phyloP scores from a whole-genome alignment of 2,797 vertebrate genomes.

The Clarias platycephalus region DNA sequence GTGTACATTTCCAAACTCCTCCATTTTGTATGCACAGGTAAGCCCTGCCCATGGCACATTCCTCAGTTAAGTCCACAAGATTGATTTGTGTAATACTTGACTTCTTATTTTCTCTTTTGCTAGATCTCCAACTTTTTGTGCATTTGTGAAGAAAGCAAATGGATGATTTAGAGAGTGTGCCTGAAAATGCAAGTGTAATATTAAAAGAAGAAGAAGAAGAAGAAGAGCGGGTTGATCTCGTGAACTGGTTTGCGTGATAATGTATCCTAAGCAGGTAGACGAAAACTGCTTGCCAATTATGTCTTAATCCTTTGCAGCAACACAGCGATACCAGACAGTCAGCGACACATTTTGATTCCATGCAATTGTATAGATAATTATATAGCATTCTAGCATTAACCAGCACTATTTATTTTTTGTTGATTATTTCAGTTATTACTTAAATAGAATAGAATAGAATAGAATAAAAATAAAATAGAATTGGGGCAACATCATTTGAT shows the following conservation, averaged over 20 bases:
- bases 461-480: background rate
- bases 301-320: conserved; percentile 4
- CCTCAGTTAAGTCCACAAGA: conserved; percentile 47
- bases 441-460: background rate
- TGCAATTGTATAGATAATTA: background rate
- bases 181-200: background rate
- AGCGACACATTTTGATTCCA: background rate
- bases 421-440: background rate
- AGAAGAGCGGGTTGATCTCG: background rate
- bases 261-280: background rate
- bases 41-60: conserved; percentile 65
- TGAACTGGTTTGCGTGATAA: background rate
- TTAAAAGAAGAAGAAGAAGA: background rate
- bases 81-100: conserved; percentile 46
- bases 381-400: background rate
- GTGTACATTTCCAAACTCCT: conserved; percentile 20
- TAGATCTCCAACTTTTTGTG: background rate
- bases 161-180: background rate
- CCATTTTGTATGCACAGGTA: conserved; percentile 36
- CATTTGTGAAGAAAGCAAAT: background rate
- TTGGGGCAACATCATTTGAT: background rate
- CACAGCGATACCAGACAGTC: background rate
- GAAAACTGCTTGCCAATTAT: background rate
- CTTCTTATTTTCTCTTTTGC: background rate
- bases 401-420: background rate